Evolutionary conservation across 2,797 vertebrate genomes (phyloP).

Genomic region (Morelia viridis): DNA sequence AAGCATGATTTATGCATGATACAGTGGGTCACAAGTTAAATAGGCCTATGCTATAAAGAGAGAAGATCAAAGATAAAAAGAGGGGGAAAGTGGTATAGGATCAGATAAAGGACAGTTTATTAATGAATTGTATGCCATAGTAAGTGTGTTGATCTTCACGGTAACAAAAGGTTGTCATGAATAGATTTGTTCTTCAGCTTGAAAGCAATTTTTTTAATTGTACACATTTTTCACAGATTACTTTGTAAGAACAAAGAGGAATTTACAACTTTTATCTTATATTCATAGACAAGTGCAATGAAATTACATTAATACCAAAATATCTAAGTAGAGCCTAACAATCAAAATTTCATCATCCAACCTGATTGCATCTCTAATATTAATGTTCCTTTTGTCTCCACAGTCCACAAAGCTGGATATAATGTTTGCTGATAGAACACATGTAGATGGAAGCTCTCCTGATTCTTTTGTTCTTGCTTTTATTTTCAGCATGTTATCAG

Average conservation of each 20-base stretch:
- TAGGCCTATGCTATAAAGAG: not conserved
- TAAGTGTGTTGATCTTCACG: not conserved
- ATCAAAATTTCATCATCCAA: not conserved
- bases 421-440: not conserved
- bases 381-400: not conserved
- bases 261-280: not conserved
- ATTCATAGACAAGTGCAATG: not conserved
- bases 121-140: not conserved
- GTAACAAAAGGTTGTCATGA: not conserved
- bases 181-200: not conserved
- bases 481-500: slow-evolving; percentile 83
- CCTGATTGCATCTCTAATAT: not conserved
- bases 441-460: not conserved
- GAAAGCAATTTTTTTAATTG: not conserved
- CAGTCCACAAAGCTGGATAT: not conserved
- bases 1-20: not conserved
- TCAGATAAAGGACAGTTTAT: not conserved
- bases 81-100: not conserved
- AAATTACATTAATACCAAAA: not conserved
- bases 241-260: slow-evolving; percentile 6
- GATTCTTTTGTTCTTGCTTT: not conserved
- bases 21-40: not conserved
- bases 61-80: not conserved
- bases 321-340: not conserved
- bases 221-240: rapidly evolving